Percentiles rank a stretch among this genome's conserved stretches.
These are phyloP conservation scores for Onychomys arenicola DNA, from an alignment of 2,797 vertebrate genomes.

Conservation along the genomic window DNA sequence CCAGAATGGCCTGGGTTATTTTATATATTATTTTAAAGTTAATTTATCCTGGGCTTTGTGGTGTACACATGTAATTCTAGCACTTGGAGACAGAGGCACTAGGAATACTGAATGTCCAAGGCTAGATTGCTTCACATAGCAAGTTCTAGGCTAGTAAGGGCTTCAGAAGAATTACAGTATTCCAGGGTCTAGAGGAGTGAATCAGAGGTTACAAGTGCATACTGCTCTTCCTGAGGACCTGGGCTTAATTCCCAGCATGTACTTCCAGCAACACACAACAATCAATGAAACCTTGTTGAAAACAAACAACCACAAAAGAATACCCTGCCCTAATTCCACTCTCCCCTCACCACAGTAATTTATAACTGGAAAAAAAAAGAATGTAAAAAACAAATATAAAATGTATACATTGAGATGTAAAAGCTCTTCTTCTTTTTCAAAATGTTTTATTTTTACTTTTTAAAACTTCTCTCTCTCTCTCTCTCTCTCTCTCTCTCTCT, in stretches of 20 bases:
- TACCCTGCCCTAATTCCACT: not conserved
- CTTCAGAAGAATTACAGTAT: not conserved
- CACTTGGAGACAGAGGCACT: not conserved
- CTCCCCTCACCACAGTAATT: not conserved
- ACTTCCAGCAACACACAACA: not conserved
- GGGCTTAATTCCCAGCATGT: not conserved
- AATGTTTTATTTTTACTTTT: not conserved
- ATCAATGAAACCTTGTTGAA: not conserved
- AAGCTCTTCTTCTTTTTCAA: not conserved
- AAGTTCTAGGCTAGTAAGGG: not conserved
- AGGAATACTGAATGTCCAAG: not conserved
- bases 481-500: not conserved
- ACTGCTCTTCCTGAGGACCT: not conserved
- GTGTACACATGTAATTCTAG: not conserved
- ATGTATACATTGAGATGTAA: conserved; percentile 21
- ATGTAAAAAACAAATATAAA: not conserved
- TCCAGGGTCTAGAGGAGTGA: not conserved
- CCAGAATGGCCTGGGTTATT: not conserved
- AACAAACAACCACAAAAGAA: not conserved
- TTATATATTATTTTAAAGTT: not conserved
- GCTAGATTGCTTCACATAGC: not conserved
- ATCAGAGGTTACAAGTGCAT: not conserved
- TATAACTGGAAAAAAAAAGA: not conserved
- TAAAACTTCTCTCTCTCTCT: not conserved
- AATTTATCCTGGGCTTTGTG: not conserved